Evolutionary conservation across 2,888 invertebrate species (phyloP).

Genomic region (Ctenicera cuprea): DNA sequence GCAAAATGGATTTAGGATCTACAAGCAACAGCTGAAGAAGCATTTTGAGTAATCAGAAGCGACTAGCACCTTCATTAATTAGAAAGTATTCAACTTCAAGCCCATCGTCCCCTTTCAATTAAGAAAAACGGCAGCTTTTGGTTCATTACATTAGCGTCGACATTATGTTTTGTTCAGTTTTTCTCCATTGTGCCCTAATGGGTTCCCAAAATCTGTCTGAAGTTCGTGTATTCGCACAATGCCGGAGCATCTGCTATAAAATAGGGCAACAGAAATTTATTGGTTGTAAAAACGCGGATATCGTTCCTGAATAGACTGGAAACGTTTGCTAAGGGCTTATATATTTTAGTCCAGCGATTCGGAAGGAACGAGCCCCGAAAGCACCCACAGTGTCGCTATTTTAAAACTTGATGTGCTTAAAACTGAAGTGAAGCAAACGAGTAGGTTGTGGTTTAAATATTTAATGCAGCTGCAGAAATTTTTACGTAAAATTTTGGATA

Average conservation of each 20-base stretch:
- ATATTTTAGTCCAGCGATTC: constrained; percentile 38
- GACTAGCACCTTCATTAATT: constrained; percentile 16
- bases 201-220: constrained; percentile 23
- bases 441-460: too few relatives aligned
- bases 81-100: constrained; percentile 15
- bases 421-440: too few relatives aligned
- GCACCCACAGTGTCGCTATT: constrained; percentile 25
- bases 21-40: too few relatives aligned
- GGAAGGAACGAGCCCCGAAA: constrained; percentile 26
- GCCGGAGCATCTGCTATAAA: constrained; percentile 41
- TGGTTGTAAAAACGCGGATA: constrained; percentile 43
- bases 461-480: background rate
- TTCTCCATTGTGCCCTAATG: constrained; percentile 25
- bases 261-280: constrained; percentile 40
- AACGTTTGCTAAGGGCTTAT: constrained; percentile 42
- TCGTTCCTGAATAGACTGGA: constrained; percentile 42
- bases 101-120: constrained; percentile 11
- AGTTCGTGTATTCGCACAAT: constrained; percentile 23
- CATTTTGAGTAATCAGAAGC: constrained; percentile 2
- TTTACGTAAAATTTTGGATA: background rate
- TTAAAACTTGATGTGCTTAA: constrained; percentile 10
- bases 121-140: constrained; percentile 16
- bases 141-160: constrained; percentile 21
- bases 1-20: too few relatives aligned
- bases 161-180: constrained; percentile 10